A percentile compares a stretch with the other conserved stretches of the same genome.
These are phyloP conservation scores for Apogon hyalosoma DNA, from an alignment of 2,797 vertebrate genomes.

Conservation along the genomic window DNA sequence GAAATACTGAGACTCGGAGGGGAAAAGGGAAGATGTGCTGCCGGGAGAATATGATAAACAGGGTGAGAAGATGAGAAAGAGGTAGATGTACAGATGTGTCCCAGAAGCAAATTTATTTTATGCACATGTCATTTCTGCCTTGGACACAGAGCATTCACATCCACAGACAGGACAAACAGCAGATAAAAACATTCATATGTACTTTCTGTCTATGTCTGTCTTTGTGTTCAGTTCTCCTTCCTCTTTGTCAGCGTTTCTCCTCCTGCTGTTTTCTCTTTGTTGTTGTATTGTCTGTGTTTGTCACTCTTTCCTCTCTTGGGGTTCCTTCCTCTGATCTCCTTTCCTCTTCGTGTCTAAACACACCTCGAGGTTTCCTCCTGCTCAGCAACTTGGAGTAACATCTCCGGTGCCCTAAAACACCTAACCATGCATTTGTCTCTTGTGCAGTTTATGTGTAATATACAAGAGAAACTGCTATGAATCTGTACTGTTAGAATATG, in stretches of 20 bases:
- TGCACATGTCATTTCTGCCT: constrained; percentile 9
- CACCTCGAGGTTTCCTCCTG: constrained; percentile 41
- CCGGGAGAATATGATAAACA: constrained; percentile 43
- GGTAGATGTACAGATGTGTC: constrained; percentile 40
- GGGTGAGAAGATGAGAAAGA: constrained; percentile 35
- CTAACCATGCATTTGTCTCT: constrained; percentile 8
- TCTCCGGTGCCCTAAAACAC: constrained; percentile 1
- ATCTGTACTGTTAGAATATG: background rate
- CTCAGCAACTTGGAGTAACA: constrained; percentile 23
- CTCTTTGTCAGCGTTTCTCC: constrained; percentile 24
- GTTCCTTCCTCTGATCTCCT: constrained; percentile 31
- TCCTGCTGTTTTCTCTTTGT: constrained; percentile 21
- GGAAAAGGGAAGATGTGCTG: constrained; percentile 35
- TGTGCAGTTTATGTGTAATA: background rate
- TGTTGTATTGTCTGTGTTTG: constrained; percentile 21
- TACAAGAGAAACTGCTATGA: background rate
- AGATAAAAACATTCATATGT: constrained; percentile 20
- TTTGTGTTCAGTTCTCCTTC: constrained; percentile 2
- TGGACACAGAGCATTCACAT: constrained; percentile 19
- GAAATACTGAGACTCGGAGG: constrained; percentile 37
- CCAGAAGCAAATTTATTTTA: constrained; percentile 40
- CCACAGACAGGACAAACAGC: background rate
- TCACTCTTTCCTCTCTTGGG: constrained; percentile 1
- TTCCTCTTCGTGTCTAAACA: constrained; percentile 32
- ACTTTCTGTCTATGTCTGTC: constrained; percentile 2